Evolutionary conservation across 2,113 vertebrate species (phyloP).

Genomic region (Microtus montanus): DNA sequence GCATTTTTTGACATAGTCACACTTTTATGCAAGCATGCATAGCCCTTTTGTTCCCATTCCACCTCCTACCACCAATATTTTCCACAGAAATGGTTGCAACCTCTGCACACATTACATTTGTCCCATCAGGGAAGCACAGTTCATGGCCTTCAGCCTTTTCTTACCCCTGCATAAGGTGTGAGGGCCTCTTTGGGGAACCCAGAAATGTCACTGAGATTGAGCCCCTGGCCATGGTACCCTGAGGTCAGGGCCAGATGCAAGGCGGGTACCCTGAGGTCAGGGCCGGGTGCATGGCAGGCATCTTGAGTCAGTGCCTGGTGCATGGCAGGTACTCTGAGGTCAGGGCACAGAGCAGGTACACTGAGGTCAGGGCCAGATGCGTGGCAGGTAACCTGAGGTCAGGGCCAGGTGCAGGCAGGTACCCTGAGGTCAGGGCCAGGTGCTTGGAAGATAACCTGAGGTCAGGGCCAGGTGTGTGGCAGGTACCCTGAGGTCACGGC

Average conservation of each 20-base stretch:
- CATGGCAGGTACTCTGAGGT: rapidly evolving
- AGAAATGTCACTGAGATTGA: not conserved
- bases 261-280: rapidly evolving
- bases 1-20: not conserved
- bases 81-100: rapidly evolving
- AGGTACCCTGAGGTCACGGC: too few species aligned
- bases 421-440: too few species aligned
- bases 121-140: constrained; percentile 88
- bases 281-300: rapidly evolving
- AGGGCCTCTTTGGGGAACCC: constrained; percentile 23
- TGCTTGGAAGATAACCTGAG: too few species aligned
- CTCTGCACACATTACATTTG: constrained; percentile 78
- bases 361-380: not conserved
- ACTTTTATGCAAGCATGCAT: not conserved
- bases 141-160: constrained; percentile 78
- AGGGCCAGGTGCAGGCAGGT: too few species aligned
- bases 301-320: rapidly evolving
- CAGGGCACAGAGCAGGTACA: rapidly evolving
- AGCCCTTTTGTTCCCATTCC: not conserved
- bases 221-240: rapidly evolving
- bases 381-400: rapidly evolving
- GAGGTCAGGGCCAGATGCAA: rapidly evolving
- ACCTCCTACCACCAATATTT: not conserved
- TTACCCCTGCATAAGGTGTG: constrained; percentile 83
- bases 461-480: too few species aligned